A percentile compares a stretch with the other conserved stretches of the same genome.
These are phyloP conservation scores for Synanthedon formicaeformis DNA, from an alignment of 2,888 invertebrate genomes.

Conservation along the genomic window DNA sequence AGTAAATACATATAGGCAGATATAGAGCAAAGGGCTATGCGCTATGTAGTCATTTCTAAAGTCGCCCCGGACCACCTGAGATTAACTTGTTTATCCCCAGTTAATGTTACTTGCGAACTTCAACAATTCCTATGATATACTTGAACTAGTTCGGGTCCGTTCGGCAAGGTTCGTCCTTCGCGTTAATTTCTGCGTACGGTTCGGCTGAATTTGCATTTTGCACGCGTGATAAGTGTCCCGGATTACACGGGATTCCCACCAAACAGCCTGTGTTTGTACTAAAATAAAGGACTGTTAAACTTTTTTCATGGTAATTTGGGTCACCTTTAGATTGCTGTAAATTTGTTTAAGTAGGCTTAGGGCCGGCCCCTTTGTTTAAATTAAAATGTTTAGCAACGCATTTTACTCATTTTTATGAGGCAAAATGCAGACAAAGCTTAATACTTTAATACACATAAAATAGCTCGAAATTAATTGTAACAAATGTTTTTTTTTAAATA, in stretches of 20 bases:
- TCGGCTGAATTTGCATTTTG: conserved; percentile 67
- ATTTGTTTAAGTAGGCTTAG: conserved; percentile 67
- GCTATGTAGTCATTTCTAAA: not conserved
- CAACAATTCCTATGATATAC: conserved; percentile 59
- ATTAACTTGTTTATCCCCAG: not conserved
- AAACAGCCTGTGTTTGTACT: conserved; percentile 66
- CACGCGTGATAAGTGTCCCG: conserved; percentile 68
- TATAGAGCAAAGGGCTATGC: not conserved
- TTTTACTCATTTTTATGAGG: conserved; percentile 1
- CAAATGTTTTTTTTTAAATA: too few relatives aligned
- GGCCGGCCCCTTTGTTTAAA: conserved; percentile 46
- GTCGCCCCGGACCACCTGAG: not conserved
- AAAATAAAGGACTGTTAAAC: conserved; percentile 69
- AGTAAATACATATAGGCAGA: too few relatives aligned
- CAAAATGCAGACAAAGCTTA: too few relatives aligned
- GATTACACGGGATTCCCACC: conserved; percentile 66
- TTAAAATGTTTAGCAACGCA: conserved; percentile 30
- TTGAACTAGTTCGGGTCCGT: conserved; percentile 12
- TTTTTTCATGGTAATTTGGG: conserved; percentile 69
- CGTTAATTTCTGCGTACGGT: conserved; percentile 56
- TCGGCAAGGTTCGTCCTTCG: conserved; percentile 34
- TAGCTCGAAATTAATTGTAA: too few relatives aligned
- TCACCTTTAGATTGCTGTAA: conserved; percentile 63
- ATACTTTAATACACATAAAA: too few relatives aligned
- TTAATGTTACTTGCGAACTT: conserved; percentile 34